Base-by-base conservation (phyloP, 2,888 invertebrate species). In the Linyphia triangularis region DNA sequence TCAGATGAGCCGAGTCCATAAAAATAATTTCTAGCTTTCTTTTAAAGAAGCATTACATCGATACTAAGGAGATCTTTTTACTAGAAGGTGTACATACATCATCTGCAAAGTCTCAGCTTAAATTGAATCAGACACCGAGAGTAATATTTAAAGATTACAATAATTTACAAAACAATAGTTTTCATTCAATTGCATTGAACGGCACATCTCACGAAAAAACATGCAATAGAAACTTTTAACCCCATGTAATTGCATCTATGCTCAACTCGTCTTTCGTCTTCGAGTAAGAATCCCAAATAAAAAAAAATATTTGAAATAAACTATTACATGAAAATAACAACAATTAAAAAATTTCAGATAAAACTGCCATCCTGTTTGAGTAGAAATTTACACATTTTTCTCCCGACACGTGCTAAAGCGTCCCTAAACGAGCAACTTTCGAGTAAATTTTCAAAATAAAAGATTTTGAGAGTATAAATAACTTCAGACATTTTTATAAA, bases 21-120 rank as follows among this genome's bases (percentile, higher is more conserved):
- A 86, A 86, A 86, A 86, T 86, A 86, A 86, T 79, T 86, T 86
- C 86, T 86, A 86, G 86, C 86, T 86, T 86, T 81, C 79, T 86
- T 79, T 61, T 67, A 78, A 85, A 70, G 65, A 79, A 79, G 57
- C 79, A 79, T 79, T n/a, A 65, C 73, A 37, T 67, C 28, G 59
- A 13, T 57, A 59, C 79, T 86, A 86, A 33, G 73, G 57, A 86
- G 72, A 81, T 73, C 28, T 61, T 69, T 43, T 77, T 78, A 19
- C 59, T 67, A 67, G 30, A 30, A 59, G 43, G 63, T 73, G 73
- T 83, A 83, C 67, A 83, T 59, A 51, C 16, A 43, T 24, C 43
- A 65, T 70, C 70, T 78, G 77, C 77, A 78, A 61, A 83, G 33
- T 83, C 22, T 69, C 75, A 73, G 85, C 59, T 40, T 59, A 77